A percentile compares a stretch with the other conserved stretches of the same genome.
Evolutionary conservation across 2,113 vertebrate species (phyloP).

Genomic region (Pygathrix nemaeus): DNA sequence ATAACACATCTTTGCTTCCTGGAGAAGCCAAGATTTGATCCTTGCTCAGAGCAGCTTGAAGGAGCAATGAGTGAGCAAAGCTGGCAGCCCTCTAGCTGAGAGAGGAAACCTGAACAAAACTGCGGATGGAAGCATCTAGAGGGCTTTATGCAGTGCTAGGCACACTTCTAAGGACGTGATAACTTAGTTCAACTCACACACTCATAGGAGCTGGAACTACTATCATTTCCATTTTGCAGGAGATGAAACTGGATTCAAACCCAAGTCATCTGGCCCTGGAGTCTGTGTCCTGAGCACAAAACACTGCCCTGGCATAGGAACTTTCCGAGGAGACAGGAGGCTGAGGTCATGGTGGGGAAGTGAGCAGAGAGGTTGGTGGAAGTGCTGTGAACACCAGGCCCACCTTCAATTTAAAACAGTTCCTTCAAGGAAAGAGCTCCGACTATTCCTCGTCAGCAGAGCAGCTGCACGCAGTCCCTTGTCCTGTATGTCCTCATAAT

Average conservation of each 20-base stretch:
- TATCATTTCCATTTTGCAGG: not conserved
- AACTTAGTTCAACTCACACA: not conserved
- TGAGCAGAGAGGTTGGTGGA: not conserved
- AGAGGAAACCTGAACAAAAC: not conserved
- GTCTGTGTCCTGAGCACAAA: not conserved
- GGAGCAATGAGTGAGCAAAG: too few species aligned
- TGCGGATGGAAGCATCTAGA: not conserved
- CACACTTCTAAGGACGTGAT: not conserved
- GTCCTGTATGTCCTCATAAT: not conserved
- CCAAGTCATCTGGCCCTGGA: not conserved
- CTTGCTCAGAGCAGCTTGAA: not conserved
- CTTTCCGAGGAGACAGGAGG: not conserved
- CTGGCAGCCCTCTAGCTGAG: not conserved
- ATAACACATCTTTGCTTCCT: not conserved
- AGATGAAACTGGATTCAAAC: not conserved
- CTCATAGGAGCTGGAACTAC: not conserved
- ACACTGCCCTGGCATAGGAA: not conserved
- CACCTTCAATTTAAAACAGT: conserved; percentile 4
- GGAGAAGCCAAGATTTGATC: not conserved
- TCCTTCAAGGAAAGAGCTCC: conserved; percentile 53
- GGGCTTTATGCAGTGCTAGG: too few species aligned
- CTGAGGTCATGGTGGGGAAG: not conserved
- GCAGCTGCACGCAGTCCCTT: not conserved
- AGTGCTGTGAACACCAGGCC: not conserved
- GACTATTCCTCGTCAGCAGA: conserved; percentile 47